These are phyloP conservation scores for Caenorhabditis panamensis DNA, from an alignment of 2,888 invertebrate genomes.

Conservation along the genomic window DNA sequence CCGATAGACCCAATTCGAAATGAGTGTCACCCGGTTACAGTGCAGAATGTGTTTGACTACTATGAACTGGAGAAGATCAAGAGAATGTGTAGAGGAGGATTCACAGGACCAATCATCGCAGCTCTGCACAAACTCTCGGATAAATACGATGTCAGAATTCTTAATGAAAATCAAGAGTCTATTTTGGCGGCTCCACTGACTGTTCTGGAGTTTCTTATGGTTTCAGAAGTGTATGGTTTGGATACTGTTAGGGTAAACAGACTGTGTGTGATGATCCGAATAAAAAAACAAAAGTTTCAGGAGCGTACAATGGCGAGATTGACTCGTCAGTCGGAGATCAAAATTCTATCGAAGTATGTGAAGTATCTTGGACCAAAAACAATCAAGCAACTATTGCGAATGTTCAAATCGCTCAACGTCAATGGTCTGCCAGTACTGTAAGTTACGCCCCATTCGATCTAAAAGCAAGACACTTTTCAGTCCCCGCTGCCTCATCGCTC, in stretches of 20 bases:
- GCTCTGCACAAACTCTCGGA: neutral
- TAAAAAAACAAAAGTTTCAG: neutral
- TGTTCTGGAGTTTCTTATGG: neutral
- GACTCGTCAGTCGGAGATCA: neutral
- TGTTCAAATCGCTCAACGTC: neutral
- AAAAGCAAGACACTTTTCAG: neutral
- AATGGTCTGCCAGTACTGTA: neutral
- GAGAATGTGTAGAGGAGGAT: neutral
- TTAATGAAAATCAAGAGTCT: neutral
- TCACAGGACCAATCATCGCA: neutral
- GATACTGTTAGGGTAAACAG: neutral
- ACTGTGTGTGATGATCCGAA: neutral
- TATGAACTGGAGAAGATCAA: neutral
- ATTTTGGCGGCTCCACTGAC: neutral
- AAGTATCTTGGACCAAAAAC: neutral
- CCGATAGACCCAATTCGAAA: neutral
- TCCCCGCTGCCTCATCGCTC: neutral
- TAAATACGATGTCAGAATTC: neutral
- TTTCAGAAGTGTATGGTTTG: slow-evolving; percentile 7
- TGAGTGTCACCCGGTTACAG: neutral
- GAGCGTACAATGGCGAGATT: neutral
- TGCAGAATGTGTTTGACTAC: neutral
- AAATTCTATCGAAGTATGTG: neutral
- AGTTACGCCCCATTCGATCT: no score
- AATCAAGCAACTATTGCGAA: neutral